Conservation (phyloP, 2,888 invertebrate species). For the Lasiommata megera region DNA sequence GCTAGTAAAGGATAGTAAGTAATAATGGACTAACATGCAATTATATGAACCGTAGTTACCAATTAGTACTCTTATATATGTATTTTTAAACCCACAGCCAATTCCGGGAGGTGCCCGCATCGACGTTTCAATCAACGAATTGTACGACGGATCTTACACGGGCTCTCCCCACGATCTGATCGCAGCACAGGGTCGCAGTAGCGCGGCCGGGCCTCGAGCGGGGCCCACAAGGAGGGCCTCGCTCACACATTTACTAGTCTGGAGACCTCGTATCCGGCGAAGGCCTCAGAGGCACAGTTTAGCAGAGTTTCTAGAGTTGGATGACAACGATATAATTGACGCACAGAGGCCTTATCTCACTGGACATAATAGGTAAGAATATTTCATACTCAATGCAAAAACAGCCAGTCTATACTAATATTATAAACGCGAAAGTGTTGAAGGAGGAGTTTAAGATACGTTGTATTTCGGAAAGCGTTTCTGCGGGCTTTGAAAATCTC, state of each 20-base stretch:
- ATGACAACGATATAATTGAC: constrained; percentile 88
- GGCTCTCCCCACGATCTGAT: constrained; percentile 95
- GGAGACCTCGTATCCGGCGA: constrained; percentile 86
- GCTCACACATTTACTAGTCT: constrained; percentile 77
- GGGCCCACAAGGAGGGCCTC: constrained; percentile 90
- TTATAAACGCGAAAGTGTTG: too few species aligned
- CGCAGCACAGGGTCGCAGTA: constrained; percentile 87
- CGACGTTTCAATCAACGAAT: constrained; percentile 96
- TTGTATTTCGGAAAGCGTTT: too few species aligned
- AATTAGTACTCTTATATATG: too few species aligned
- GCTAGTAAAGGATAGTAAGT: too few species aligned
- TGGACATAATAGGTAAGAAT: constrained; percentile 88
- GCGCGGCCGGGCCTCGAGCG: constrained; percentile 86
- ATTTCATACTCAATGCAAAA: too few species aligned
- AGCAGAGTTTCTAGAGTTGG: constrained; percentile 93
- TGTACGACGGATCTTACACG: constrained; percentile 96
- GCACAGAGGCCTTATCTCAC: constrained; percentile 94
- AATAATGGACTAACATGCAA: too few species aligned
- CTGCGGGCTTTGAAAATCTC: too few species aligned
- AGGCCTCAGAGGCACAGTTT: constrained; percentile 87
- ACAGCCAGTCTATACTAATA: too few species aligned
- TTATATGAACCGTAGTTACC: too few species aligned
- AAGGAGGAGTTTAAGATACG: too few species aligned
- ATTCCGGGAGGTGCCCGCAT: constrained; percentile 91
- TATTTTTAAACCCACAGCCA: constrained; percentile 67